phyloP scores from a whole-genome alignment of 2,113 vertebrate genomes.

The Pleuronectes platessa region DNA sequence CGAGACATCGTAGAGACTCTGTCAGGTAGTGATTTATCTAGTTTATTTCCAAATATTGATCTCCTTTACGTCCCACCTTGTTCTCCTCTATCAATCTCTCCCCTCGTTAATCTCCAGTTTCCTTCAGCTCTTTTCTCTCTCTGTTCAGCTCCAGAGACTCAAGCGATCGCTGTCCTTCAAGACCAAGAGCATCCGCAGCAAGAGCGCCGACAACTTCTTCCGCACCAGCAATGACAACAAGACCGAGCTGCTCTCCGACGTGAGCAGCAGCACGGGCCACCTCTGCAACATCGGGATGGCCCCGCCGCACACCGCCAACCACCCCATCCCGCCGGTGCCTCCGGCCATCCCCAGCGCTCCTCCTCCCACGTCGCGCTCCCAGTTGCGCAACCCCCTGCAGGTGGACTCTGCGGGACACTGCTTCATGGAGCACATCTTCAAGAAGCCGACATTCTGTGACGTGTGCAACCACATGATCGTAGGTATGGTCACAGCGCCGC shows the following conservation, averaged over 20 bases:
- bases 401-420: constrained; percentile 86
- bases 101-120: constrained; percentile 3
- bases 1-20: constrained; percentile 22
- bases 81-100: constrained; percentile 1
- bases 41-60: constrained; percentile 25
- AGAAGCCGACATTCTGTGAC: constrained; percentile 98
- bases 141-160: constrained; percentile 90
- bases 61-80: neutral
- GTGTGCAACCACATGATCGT: constrained; percentile 99
- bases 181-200: constrained; percentile 96
- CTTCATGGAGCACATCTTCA: constrained; percentile 98
- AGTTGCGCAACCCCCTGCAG: constrained; percentile 83
- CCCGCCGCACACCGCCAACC: constrained; percentile 65
- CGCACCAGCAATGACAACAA: constrained; percentile 88
- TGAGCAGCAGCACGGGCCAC: constrained; percentile 88
- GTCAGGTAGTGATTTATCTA: neutral
- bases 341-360: constrained; percentile 77
- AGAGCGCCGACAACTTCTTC: constrained; percentile 99
- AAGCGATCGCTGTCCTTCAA: constrained; percentile 98
- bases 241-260: constrained; percentile 85
- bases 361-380: constrained; percentile 85
- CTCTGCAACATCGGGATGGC: constrained; percentile 80
- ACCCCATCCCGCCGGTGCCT: constrained; percentile 71
- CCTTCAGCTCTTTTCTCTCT: constrained; percentile 51
- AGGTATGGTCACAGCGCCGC: constrained; percentile 82